phyloP scores from a whole-genome alignment of 2,113 vertebrate genomes.

The Takifugu flavidus region DNA sequence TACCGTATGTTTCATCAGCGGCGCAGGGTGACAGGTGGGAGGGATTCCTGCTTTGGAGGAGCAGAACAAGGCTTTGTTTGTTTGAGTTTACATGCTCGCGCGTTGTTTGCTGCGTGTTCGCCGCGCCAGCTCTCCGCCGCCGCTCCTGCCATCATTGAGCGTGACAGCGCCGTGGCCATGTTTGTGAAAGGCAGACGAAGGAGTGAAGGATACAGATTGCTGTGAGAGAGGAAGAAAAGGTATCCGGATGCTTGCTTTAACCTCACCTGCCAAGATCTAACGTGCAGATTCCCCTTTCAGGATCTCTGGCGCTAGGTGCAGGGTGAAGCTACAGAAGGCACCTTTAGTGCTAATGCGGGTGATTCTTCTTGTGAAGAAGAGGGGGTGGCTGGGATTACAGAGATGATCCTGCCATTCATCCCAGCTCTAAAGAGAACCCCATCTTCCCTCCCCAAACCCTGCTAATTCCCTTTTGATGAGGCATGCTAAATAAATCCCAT shows the following conservation, averaged over 20 bases:
- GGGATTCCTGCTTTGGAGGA: constrained; percentile 68
- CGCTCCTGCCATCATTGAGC: constrained; percentile 60
- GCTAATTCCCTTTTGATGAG: constrained; percentile 85
- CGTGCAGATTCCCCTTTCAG: constrained; percentile 35
- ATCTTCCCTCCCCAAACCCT: constrained; percentile 77
- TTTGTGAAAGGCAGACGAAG: constrained; percentile 44
- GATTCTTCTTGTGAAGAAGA: constrained; percentile 49
- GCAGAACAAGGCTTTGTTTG: constrained; percentile 72
- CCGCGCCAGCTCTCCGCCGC: constrained; percentile 65
- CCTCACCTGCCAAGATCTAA: constrained; percentile 57
- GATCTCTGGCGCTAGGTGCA: constrained; percentile 43
- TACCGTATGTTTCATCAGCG: constrained; percentile 77
- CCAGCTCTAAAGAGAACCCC: constrained; percentile 77
- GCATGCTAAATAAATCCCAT: constrained; percentile 90
- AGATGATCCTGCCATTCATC: constrained; percentile 76
- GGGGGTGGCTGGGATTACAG: constrained; percentile 65
- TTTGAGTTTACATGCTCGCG: constrained; percentile 75
- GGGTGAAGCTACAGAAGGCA: constrained; percentile 44
- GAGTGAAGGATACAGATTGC: constrained; percentile 57
- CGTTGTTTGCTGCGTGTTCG: constrained; percentile 71
- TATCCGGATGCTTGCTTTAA: constrained; percentile 44
- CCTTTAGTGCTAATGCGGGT: constrained; percentile 59
- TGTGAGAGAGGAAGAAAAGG: constrained; percentile 29
- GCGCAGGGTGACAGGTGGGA: constrained; percentile 68
- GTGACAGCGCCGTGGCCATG: constrained; percentile 71